Evolutionary conservation across 2,888 invertebrate genomes (phyloP).

Genomic region (Timema cristinae): DNA sequence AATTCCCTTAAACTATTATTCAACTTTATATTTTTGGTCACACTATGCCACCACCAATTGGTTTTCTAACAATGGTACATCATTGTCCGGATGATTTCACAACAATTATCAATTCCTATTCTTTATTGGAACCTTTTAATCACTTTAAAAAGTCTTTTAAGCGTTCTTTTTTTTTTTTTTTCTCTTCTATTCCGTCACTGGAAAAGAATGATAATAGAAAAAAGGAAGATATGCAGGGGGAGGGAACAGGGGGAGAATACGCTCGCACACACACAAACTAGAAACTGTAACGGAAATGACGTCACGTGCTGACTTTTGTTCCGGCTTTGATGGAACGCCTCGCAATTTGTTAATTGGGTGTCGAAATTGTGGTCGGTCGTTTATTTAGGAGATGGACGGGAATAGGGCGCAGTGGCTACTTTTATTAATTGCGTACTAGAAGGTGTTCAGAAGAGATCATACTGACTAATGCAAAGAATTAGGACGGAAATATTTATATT

Average conservation of each 20-base stretch:
- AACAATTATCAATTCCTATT: conserved; percentile 28
- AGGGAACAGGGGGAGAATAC: not conserved
- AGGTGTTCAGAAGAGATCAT: too few species aligned
- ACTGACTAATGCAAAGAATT: too few species aligned
- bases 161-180: conserved; percentile 17
- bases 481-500: too few species aligned
- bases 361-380: conserved; percentile 6
- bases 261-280: not conserved
- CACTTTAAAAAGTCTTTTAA: conserved; percentile 24
- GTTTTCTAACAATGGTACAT: conserved; percentile 19
- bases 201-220: not conserved
- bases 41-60: too few species aligned
- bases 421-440: not conserved
- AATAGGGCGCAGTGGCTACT: too few species aligned
- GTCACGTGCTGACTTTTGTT: conserved; percentile 20
- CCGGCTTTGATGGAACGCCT: conserved; percentile 16
- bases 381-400: not conserved
- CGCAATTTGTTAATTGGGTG: conserved; percentile 27
- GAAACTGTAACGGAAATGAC: conserved; percentile 16
- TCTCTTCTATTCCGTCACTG: not conserved
- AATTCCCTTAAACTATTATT: too few species aligned
- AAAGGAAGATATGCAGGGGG: not conserved
- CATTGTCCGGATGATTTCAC: conserved; percentile 27
- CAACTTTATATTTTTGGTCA: too few species aligned
- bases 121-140: conserved; percentile 25